Conservation (phyloP, 2,888 invertebrate genomes). For the Apantesis nais region DNA sequence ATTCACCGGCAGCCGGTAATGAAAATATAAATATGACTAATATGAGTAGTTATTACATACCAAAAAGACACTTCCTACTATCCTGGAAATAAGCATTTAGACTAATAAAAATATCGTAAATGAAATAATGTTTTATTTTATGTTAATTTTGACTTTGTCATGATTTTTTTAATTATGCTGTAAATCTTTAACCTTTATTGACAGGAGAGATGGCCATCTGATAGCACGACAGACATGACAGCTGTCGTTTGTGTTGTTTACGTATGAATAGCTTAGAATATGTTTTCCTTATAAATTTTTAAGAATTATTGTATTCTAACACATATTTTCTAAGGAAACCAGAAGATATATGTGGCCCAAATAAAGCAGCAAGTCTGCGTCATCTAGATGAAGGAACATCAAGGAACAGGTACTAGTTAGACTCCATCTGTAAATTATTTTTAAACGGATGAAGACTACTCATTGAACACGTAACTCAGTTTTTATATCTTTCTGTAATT, state of each 20-base stretch:
- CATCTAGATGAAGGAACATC: too few relatives aligned
- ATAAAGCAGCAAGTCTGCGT: background rate
- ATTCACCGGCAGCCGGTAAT: background rate
- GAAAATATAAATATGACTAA: constrained; percentile 6
- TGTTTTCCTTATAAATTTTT: background rate
- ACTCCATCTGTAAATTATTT: background rate
- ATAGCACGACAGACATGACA: background rate
- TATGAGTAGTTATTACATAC: constrained; percentile 48
- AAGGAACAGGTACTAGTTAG: background rate
- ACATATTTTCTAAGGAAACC: background rate
- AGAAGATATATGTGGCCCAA: background rate
- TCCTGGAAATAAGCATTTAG: constrained; percentile 64
- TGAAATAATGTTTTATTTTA: background rate
- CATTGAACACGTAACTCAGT: constrained; percentile 4
- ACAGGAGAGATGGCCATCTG: background rate
- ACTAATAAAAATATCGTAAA: background rate
- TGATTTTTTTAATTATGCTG: background rate
- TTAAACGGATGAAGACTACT: background rate
- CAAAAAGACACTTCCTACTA: constrained; percentile 64
- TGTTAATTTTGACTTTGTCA: background rate
- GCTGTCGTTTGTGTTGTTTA: too few relatives aligned
- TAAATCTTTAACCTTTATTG: background rate
- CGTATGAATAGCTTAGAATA: background rate
- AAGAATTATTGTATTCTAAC: background rate
- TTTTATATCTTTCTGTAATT: constrained; percentile 23